Percentiles rank a stretch among this genome's conserved stretches.
Evolutionary conservation across 2,113 vertebrate genomes (phyloP).

Genomic region (Microtus richardsoni): DNA sequence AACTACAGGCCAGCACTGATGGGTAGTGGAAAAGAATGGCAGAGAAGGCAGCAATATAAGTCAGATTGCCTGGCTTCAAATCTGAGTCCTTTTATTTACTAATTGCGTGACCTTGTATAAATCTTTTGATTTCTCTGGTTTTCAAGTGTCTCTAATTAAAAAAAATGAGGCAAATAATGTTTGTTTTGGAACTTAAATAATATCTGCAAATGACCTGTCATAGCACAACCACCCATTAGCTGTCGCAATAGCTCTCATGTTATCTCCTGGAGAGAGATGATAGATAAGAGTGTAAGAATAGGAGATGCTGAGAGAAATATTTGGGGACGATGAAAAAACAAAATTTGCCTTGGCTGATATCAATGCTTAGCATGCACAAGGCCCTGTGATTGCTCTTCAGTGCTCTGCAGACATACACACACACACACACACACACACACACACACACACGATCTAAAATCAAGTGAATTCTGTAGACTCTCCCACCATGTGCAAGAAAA

Average conservation of each 20-base stretch:
- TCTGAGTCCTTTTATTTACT: neutral
- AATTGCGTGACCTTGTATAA: neutral
- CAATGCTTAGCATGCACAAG: neutral
- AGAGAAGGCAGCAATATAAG: neutral
- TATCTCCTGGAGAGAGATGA: neutral
- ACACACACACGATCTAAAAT: neutral
- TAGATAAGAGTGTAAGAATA: neutral
- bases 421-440: neutral
- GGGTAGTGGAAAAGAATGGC: neutral
- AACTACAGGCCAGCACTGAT: neutral
- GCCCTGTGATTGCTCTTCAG: no score
- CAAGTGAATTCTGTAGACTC: neutral
- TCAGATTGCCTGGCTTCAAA: neutral
- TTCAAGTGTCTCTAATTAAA: neutral
- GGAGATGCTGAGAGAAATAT: neutral
- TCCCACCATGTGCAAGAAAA: neutral
- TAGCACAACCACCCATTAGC: neutral
- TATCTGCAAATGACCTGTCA: neutral
- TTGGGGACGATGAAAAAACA: conserved; percentile 6
- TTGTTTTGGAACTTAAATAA: conserved; percentile 12
- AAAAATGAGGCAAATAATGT: neutral
- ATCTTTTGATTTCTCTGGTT: neutral
- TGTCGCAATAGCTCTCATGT: neutral
- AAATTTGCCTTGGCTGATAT: neutral
- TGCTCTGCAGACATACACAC: neutral